A percentile compares a stretch with the other conserved stretches of the same genome.
Evolutionary conservation across 2,888 invertebrate species (phyloP).

Genomic region (Xestia rhomboidea): DNA sequence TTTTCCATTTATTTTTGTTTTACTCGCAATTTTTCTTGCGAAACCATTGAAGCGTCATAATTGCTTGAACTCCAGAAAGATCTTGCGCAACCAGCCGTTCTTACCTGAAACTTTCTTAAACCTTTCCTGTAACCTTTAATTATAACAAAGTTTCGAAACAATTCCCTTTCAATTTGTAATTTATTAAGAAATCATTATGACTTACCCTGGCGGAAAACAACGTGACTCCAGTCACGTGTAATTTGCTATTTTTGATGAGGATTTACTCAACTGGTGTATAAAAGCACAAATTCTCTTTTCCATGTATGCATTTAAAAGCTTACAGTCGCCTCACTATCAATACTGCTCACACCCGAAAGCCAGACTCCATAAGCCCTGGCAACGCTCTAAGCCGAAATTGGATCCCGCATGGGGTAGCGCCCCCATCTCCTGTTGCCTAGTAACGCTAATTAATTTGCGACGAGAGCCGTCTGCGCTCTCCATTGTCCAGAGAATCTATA

Average conservation of each 20-base stretch:
- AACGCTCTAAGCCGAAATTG: conserved; percentile 1
- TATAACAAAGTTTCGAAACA: conserved; percentile 8
- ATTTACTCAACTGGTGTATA: not conserved
- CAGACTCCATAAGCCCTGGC: conserved; percentile 1
- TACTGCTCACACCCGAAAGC: not conserved
- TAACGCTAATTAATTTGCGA: conserved; percentile 39
- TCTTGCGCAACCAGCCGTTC: not conserved
- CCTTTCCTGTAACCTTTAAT: not conserved
- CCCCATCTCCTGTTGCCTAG: conserved; percentile 33
- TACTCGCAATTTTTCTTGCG: not conserved
- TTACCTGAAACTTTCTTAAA: not conserved
- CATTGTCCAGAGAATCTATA: not conserved
- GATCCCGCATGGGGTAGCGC: conserved; percentile 8
- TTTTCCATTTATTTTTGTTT: not conserved
- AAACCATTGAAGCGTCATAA: not conserved
- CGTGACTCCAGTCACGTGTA: not conserved
- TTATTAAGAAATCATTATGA: not conserved
- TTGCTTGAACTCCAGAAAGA: not conserved
- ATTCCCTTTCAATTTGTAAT: not conserved
- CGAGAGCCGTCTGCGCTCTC: conserved; percentile 20
- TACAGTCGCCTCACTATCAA: not conserved
- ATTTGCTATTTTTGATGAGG: not conserved
- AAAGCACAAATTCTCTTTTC: not conserved
- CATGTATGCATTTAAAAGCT: not conserved
- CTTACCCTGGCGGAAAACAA: no score